These are phyloP conservation scores for Thalassarche chlororhynchos DNA, from an alignment of 2,113 vertebrate genomes.

Conservation along the genomic window DNA sequence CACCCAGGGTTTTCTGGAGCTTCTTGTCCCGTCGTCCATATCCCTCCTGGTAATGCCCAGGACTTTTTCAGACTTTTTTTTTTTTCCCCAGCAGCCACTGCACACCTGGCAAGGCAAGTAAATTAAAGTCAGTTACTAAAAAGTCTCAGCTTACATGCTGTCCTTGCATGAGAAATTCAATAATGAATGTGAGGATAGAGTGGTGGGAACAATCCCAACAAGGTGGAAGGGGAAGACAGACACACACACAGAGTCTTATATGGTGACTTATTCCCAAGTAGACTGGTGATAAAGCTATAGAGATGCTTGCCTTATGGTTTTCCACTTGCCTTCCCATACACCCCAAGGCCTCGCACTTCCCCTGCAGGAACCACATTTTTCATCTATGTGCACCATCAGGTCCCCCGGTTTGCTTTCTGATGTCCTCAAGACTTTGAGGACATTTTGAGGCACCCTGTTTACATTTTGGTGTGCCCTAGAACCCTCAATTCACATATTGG, in stretches of 20 bases:
- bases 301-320: accelerated
- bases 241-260: too few species aligned
- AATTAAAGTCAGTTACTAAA: neutral
- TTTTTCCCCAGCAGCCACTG: neutral
- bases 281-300: too few species aligned
- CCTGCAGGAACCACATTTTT: neutral
- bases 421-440: neutral
- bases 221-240: neutral
- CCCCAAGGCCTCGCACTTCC: neutral
- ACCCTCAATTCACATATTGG: neutral
- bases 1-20: neutral
- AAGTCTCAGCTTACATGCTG: neutral
- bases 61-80: neutral
- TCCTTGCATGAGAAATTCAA: neutral
- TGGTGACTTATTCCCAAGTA: neutral
- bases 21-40: neutral
- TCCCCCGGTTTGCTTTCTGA: neutral
- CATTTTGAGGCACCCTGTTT: neutral
- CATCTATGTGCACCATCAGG: too few species aligned
- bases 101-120: neutral
- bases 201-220: neutral
- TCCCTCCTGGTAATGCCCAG: neutral
- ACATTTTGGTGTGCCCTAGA: neutral
- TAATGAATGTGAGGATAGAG: neutral
- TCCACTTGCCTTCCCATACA: neutral